These are phyloP conservation scores for Halcyon senegalensis DNA, from an alignment of 2,113 vertebrate species.

Conservation along the genomic window DNA sequence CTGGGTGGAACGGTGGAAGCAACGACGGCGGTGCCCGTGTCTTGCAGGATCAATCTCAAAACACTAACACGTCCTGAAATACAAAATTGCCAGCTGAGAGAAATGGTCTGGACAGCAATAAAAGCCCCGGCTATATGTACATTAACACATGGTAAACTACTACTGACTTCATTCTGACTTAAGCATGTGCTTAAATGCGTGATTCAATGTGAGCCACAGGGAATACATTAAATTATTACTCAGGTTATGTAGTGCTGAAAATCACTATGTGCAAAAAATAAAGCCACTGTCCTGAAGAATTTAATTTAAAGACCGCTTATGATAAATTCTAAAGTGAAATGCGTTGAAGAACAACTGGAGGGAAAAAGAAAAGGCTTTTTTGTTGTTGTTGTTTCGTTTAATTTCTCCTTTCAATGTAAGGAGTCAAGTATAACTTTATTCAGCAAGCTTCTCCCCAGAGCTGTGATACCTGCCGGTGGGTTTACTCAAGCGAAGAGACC, in stretches of 20 bases:
- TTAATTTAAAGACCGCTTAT: not conserved
- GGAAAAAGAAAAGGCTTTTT: not conserved
- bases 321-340: not conserved
- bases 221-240: not conserved
- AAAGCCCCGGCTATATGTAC: not conserved
- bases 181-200: not conserved
- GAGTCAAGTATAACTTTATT: not conserved
- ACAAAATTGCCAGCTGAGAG: not conserved
- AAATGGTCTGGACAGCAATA: not conserved
- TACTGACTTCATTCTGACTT: not conserved
- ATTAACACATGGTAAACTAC: not conserved
- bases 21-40: fast-evolving
- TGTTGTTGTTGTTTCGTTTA: not conserved
- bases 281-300: not conserved
- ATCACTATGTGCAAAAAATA: not conserved
- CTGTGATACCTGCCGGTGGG: not conserved
- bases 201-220: not conserved
- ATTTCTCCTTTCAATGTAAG: not conserved
- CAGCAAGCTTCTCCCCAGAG: not conserved
- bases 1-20: not conserved
- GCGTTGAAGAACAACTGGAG: not conserved
- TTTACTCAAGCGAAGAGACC: not conserved
- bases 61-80: not conserved
- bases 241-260: not conserved
- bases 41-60: not conserved